Base-by-base conservation (phyloP, 2,888 invertebrate genomes). In the Athripsodes cinereus region DNA sequence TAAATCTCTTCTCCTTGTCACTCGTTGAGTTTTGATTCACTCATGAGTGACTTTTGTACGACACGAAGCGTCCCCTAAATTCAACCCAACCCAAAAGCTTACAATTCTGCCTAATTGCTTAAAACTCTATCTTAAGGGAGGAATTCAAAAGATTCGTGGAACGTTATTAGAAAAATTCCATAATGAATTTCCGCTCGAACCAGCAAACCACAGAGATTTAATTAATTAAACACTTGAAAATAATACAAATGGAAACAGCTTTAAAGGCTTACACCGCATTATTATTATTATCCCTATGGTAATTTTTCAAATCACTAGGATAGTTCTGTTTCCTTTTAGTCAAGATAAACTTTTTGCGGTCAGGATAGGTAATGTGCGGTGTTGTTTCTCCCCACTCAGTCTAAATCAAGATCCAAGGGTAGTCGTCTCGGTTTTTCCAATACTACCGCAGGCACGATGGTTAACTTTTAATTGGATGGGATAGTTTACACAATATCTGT, bases 401-500 rank as follows among this genome's bases (percentile, higher is more conserved):
- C 40, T 40, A 16, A 40, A 40, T 40, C 40, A 40, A n/a, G 40
- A 40, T 40, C 40, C 40, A 13, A 40, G 40, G 40, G 40, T 40
- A 13, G 2, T n/a, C 8, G 3, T 8, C 13, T 40, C n/a, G 13
- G 40, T 40, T 13, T 40, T n/a, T 3, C 40, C 40, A 13, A 26
- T 26, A 16, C 40, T 16, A 40, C 40, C 40, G 40, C 40, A 40
- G 40, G 40, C 40, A 40, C 40, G 40, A 16, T 40, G 40, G 40
- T 40, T 40, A 40, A 40, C 40, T 40, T 40, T 40, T 40, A 40
- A 40, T 40, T 40, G 40, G 40, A 40, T 40, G 40, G 40, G 40
- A 40, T 40, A 40, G 40, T 40, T 40, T 40, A 40, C 40, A 40
- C 40, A 40, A n/a, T 40, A 40, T 3, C 8, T 40, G 2, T 40